A percentile compares a stretch with the other conserved stretches of the same genome.
Evolutionary conservation across 2,888 invertebrate species (phyloP).

Genomic region (Drosophila kanekoi): DNA sequence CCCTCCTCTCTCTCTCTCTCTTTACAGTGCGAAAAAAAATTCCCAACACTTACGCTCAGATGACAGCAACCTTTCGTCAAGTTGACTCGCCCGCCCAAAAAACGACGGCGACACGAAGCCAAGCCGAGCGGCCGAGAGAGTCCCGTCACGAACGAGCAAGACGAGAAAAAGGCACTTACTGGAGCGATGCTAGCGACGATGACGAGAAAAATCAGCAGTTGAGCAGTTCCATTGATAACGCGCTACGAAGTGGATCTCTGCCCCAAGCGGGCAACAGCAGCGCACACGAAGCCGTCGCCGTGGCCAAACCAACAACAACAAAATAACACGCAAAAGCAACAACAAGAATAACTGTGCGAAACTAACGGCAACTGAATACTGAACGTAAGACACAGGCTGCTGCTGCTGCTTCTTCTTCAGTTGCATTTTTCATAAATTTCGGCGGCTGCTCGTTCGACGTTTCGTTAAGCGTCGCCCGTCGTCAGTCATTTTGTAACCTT

Average conservation of each 20-base stretch:
- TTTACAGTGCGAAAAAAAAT: not conserved
- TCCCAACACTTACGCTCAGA: conserved; percentile 4
- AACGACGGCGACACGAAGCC: conserved; percentile 24
- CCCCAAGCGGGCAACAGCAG: conserved; percentile 38
- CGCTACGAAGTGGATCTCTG: conserved; percentile 82
- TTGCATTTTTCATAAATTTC: conserved; percentile 55
- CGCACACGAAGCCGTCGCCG: conserved; percentile 47
- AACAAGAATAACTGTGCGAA: conserved; percentile 20
- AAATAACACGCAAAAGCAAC: conserved; percentile 20
- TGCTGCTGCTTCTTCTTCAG: conserved; percentile 25
- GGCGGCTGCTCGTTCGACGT: conserved; percentile 18
- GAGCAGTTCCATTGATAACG: conserved; percentile 83
- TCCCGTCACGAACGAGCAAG: conserved; percentile 17
- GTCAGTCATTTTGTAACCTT: conserved; percentile 9
- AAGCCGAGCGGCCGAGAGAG: conserved; percentile 45
- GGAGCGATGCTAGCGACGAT: conserved; percentile 75
- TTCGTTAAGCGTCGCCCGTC: conserved; percentile 19
- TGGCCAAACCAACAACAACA: conserved; percentile 30
- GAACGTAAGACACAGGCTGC: conserved; percentile 19
- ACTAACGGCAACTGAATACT: conserved; percentile 1
- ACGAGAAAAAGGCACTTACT: conserved; percentile 51
- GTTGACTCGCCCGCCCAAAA: conserved; percentile 43
- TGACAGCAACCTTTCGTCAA: conserved; percentile 58
- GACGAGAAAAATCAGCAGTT: conserved; percentile 82
- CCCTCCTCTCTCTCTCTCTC: not conserved